Base-by-base conservation (phyloP, 2,888 invertebrate genomes). In the Acheta domesticus region DNA sequence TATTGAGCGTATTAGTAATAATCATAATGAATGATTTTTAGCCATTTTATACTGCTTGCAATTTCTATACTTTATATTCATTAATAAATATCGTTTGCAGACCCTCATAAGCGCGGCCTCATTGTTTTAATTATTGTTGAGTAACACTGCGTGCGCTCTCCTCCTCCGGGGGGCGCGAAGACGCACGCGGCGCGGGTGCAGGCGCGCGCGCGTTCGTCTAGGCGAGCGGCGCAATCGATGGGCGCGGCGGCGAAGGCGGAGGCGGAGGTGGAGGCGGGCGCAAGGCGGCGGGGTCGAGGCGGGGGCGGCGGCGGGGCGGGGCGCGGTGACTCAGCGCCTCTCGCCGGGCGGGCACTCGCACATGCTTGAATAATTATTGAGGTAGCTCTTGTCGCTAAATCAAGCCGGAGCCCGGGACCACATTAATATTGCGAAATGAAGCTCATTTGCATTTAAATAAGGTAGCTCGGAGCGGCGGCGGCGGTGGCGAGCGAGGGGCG, bases 371-470 rank as follows among this genome's bases (percentile, higher is more conserved):
- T 62, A 62, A 62, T 62, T 62, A 62, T 62, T 62, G 62, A 62
- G 62, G 62, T 62, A 62, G 62, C 62, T 62, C 62, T 62, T 62
- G 62, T 62, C 75, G 76, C 76, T 76, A 76, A 76, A 76, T 76
- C 76, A 76, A 76, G 76, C 48, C 76, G 76, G 48, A 48, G 76
- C 48, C 76, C 23, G 88, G 88, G 89, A 88, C 83, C 88, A 88
- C 93, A 93, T 93, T 93, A 93, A 93, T 93, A 93, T 93, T 91
- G 92, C 91, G 92, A 93, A 93, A 93, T 93, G 93, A 93, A 93
- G 92, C 93, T 93, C 93, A 93, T 93, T 93, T 93, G 92, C 93
- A 93, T 93, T 93, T 93, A 93, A 93, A 93, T 93, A 93, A 93
- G 93, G 92, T 90, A 84, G 76, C 76, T 23, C 23, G 76, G 23